These are phyloP conservation scores for Aphidoletes aphidimyza DNA, from an alignment of 2,888 invertebrate species.

Conservation along the genomic window DNA sequence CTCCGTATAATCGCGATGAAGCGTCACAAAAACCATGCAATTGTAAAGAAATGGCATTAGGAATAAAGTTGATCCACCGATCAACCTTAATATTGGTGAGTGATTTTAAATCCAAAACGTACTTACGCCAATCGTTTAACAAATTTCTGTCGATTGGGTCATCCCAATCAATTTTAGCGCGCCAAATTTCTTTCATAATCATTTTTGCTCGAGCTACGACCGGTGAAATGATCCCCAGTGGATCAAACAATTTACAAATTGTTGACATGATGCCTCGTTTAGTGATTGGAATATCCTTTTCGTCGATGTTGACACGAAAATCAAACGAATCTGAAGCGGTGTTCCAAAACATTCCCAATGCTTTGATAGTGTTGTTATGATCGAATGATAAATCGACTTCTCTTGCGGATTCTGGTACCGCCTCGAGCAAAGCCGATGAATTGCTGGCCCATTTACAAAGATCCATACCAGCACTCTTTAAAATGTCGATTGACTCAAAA, in stretches of 20 bases:
- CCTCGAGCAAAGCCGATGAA: conserved; percentile 33
- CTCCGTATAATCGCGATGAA: too few relatives aligned
- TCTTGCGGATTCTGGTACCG: not conserved
- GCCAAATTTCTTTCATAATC: conserved; percentile 57
- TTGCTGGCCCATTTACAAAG: conserved; percentile 58
- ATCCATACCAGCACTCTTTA: conserved; percentile 56
- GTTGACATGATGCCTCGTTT: conserved; percentile 56
- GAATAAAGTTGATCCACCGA: too few relatives aligned
- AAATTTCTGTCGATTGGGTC: conserved; percentile 47
- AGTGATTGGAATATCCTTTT: not conserved
- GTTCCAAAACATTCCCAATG: not conserved
- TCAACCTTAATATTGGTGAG: too few relatives aligned
- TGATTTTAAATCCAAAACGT: too few relatives aligned
- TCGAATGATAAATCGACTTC: not conserved
- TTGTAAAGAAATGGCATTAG: too few relatives aligned
- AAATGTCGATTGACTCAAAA: conserved; percentile 56
- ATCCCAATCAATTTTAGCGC: conserved; percentile 53
- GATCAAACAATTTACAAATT: conserved; percentile 57
- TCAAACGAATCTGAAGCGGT: not conserved
- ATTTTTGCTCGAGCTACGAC: conserved; percentile 56
- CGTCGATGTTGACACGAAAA: not conserved
- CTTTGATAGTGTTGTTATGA: not conserved
- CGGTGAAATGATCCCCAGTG: conserved; percentile 57
- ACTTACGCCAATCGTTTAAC: not conserved
- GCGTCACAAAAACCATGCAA: too few relatives aligned